These are phyloP conservation scores for Dryocosmus kuriphilus DNA, from an alignment of 2,888 invertebrate species.

Conservation along the genomic window DNA sequence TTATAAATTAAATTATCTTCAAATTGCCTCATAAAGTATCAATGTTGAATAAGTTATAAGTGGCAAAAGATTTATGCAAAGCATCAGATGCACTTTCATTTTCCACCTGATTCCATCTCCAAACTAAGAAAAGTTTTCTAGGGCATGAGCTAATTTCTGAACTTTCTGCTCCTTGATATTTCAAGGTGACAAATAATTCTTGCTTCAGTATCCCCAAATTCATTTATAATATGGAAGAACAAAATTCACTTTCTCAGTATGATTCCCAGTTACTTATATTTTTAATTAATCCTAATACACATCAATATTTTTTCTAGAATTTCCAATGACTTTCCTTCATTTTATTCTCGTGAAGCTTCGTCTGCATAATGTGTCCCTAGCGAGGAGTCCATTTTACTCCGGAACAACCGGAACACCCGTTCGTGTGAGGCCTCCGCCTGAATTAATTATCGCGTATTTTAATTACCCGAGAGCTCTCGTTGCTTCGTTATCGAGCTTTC, in stretches of 20 bases:
- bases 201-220: not conserved
- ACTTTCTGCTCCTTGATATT: not conserved
- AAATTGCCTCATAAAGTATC: too few relatives aligned
- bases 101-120: not conserved
- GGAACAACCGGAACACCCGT: constrained; percentile 29
- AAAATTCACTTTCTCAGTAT: not conserved
- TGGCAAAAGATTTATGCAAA: not conserved
- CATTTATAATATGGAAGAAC: not conserved
- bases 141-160: not conserved
- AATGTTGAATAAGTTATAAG: not conserved
- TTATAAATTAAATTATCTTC: too few relatives aligned
- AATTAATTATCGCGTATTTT: constrained; percentile 46
- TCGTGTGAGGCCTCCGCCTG: constrained; percentile 27
- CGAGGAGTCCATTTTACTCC: constrained; percentile 40
- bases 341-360: not conserved
- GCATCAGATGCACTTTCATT: not conserved
- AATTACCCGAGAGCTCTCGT: constrained; percentile 42
- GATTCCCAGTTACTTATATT: not conserved
- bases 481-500: constrained; percentile 43
- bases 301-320: not conserved
- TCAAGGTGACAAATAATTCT: not conserved
- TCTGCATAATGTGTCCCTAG: constrained; percentile 30
- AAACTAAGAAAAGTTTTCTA: not conserved
- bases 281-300: not conserved
- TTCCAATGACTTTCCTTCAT: not conserved